phyloP scores from a whole-genome alignment of 2,797 vertebrate species.

The Pangasius larnaudii region DNA sequence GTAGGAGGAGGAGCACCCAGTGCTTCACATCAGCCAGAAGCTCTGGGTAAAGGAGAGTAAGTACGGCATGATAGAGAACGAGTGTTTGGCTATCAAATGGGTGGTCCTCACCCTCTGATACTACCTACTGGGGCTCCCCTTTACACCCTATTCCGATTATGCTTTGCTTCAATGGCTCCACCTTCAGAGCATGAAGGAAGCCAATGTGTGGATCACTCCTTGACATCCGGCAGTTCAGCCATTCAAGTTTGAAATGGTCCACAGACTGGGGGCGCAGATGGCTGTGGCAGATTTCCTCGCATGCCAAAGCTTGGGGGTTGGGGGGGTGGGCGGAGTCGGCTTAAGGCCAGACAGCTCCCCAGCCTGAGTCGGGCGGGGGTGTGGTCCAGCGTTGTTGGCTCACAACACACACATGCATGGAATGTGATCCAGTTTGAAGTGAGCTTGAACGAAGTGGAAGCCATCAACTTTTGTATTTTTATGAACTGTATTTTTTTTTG shows the following conservation, averaged over 20 bases:
- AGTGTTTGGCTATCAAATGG: not conserved
- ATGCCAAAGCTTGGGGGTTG: not conserved
- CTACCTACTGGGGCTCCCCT: not conserved
- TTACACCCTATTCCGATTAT: not conserved
- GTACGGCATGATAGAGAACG: not conserved
- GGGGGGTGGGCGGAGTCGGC: not conserved
- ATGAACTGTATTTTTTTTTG: not conserved
- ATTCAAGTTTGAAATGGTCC: not conserved
- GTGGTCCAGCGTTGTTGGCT: not conserved
- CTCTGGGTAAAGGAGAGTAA: not conserved
- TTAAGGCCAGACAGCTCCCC: not conserved
- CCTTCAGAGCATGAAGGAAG: not conserved
- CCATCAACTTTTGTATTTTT: not conserved
- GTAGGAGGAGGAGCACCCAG: not conserved
- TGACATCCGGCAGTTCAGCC: not conserved
- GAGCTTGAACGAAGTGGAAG: not conserved
- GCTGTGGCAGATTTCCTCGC: not conserved
- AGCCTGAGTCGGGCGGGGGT: not conserved
- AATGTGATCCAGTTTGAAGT: conserved; percentile 1
- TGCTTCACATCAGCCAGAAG: not conserved
- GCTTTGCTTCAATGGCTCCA: not conserved
- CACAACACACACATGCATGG: not conserved
- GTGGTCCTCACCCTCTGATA: not conserved
- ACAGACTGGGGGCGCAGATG: not conserved
- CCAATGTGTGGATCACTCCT: not conserved